Evolutionary conservation across 2,888 invertebrate genomes (phyloP).

Genomic region (Diarsia brunnea): DNA sequence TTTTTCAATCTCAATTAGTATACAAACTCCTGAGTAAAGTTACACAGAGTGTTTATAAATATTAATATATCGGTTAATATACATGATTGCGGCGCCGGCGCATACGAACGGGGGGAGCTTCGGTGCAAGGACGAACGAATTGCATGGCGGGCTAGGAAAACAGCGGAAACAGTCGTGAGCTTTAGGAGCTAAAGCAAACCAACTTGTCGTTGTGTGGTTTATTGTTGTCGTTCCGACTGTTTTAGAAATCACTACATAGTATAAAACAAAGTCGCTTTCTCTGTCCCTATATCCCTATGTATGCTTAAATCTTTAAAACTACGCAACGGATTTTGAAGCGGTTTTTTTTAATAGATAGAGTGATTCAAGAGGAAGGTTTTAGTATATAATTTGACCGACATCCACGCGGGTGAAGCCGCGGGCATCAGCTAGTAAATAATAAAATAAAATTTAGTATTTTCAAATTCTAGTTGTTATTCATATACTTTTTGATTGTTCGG

Average conservation of each 20-base stretch:
- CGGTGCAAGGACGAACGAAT: slow-evolving; percentile 41
- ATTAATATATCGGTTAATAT: slow-evolving; percentile 51
- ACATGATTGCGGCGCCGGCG: slow-evolving; percentile 53
- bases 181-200: not conserved
- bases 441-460: not conserved
- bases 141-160: slow-evolving; percentile 43
- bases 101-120: slow-evolving; percentile 35
- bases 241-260: no score
- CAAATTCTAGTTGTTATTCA: not conserved
- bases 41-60: slow-evolving; percentile 48
- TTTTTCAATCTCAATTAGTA: slow-evolving; percentile 34
- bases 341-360: no score
- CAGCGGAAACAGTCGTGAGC: slow-evolving; percentile 6
- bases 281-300: no score
- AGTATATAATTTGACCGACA: no score
- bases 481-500: no score
- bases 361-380: no score
- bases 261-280: no score
- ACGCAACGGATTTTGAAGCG: no score
- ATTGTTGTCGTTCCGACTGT: not conserved
- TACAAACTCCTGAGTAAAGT: slow-evolving; percentile 17
- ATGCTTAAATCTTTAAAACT: no score
- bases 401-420: no score
- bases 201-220: not conserved
- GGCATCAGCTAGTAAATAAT: no score